A percentile compares a stretch with the other conserved stretches of the same genome.
Conservation (phyloP, 2,113 vertebrate genomes). For the Tapirus terrestris region DNA sequence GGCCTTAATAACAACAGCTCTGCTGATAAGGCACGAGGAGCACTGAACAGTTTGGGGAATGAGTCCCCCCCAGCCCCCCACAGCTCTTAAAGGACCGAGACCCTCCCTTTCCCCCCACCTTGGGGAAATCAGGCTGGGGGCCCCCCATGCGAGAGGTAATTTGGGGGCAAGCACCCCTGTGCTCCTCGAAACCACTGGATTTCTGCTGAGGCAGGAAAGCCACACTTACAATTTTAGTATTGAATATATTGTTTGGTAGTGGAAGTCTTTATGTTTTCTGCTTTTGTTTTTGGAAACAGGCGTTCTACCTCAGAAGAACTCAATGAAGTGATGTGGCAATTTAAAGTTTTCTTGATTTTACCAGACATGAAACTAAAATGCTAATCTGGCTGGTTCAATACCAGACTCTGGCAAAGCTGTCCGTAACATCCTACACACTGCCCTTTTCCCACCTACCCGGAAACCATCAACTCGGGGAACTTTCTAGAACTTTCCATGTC, state of each 20-base stretch:
- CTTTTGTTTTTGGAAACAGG: background rate
- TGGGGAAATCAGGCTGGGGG: no score
- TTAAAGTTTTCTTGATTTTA: background rate
- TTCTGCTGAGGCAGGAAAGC: background rate
- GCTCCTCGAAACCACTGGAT: accelerated
- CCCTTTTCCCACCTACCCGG: background rate
- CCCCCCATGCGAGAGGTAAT: background rate
- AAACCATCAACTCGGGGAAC: accelerated
- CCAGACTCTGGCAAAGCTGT: background rate
- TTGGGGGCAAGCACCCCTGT: background rate
- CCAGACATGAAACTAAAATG: background rate
- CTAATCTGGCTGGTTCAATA: accelerated
- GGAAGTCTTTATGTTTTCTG: background rate
- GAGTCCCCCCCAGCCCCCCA: no score
- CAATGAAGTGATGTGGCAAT: accelerated
- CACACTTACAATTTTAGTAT: accelerated
- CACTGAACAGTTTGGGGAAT: background rate
- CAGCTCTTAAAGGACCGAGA: background rate
- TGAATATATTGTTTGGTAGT: background rate
- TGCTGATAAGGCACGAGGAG: background rate
- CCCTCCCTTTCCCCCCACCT: background rate
- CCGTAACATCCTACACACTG: accelerated
- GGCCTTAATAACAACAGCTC: background rate
- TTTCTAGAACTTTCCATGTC: background rate
- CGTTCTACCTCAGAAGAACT: background rate